These are phyloP conservation scores for Equus przewalskii DNA, from an alignment of 2,113 vertebrate species.

Conservation along the genomic window DNA sequence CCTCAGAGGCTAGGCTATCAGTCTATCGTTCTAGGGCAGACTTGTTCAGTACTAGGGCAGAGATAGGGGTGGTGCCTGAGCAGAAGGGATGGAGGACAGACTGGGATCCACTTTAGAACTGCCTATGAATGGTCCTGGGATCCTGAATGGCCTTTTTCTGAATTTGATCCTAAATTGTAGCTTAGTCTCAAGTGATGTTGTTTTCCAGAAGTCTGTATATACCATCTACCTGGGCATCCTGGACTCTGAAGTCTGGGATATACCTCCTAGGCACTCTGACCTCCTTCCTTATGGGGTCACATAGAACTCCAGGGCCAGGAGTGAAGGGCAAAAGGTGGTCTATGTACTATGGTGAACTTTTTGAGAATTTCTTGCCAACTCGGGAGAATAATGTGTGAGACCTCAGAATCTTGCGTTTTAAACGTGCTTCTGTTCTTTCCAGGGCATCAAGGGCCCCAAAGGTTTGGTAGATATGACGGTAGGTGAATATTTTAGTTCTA, in stretches of 20 bases:
- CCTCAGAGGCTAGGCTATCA: neutral
- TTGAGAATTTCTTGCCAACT: neutral
- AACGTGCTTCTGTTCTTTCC: conserved; percentile 66
- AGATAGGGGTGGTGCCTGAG: neutral
- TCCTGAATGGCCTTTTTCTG: neutral
- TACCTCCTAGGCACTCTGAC: neutral
- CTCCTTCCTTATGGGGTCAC: neutral
- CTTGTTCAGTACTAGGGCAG: neutral
- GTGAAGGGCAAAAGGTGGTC: neutral
- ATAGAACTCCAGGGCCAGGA: neutral
- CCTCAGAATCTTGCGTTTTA: conserved; percentile 44
- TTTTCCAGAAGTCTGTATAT: neutral
- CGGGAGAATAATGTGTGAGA: neutral
- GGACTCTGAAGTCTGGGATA: neutral
- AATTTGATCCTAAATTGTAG: neutral
- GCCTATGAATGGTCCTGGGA: neutral
- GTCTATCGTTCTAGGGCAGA: neutral
- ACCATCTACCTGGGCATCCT: neutral
- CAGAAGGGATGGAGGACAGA: neutral
- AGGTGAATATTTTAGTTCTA: conserved; percentile 81
- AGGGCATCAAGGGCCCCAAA: conserved; percentile 91
- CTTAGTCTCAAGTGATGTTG: neutral
- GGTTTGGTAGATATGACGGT: conserved; percentile 87
- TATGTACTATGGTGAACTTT: neutral
- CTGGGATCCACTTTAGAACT: neutral